Base-by-base conservation (phyloP, 1,140 invertebrate genomes). In the Euura lappo region DNA sequence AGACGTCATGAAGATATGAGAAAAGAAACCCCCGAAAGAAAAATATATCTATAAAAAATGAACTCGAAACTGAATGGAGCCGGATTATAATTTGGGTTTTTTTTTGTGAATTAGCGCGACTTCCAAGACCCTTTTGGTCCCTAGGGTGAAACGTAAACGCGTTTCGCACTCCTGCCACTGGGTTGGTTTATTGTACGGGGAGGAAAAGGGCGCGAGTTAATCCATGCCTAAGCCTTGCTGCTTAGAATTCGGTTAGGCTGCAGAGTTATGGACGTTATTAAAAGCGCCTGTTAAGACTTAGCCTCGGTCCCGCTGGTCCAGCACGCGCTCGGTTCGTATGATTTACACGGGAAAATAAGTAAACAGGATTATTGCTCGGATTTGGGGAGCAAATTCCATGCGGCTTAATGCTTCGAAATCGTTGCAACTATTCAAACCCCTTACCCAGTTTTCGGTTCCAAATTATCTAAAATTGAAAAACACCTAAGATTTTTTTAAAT, bases 201-300 rank as follows among this genome's bases (percentile, higher is more conserved):
- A 1, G 28, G 44, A 68, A 68, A 68, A 68, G 51, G 51, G 66
- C 66, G 13, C 66, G 28, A 68, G 66, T 68, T 68, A 68, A 7
- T 11, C 66, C 66, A 44, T 13, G 66, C 44, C 44, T 68, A 7
- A 68, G 44, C 44, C 10, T 0, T 42, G 66, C 66, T 44, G 4
- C 66, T 4, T 68, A 68, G 66, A 68, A 68, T 68, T 68, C 44
- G 5, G 4, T 68, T 68, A 44, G 66, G 66, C 66, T 44, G 66
- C 51, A 60, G 44, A 68, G 66, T 68, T 68, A 68, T 68, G 8
- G 66, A 11, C 44, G 66, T 68, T 68, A 68, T 68, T 68, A 68
- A 68, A 68, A 42, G 8, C 60, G 8, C 13, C 66, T 10, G 66
- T n/a, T 68, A 28, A 68, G 42, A 28, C 28, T 28, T 28, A 68